Conservation (phyloP, 64 coral and sea anemone genomes). For the Anthopleura sola region DNA sequence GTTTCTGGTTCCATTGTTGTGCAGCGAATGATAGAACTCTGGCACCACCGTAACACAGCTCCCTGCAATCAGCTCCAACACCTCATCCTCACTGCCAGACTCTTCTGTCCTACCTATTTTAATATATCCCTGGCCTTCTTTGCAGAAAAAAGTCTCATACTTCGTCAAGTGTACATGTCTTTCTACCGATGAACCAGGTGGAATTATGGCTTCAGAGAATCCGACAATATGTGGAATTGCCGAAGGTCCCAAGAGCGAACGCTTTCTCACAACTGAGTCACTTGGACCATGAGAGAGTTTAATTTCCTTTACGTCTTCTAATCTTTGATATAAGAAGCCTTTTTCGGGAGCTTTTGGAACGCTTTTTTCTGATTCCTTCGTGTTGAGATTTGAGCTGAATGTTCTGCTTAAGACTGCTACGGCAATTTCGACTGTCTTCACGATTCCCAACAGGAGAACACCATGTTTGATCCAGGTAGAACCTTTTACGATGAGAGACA, state of each 20-base stretch:
- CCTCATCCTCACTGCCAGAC: slow-evolving; percentile 18
- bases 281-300: slow-evolving; percentile 16
- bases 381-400: background rate
- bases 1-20: slow-evolving; percentile 8
- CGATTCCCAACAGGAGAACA: background rate
- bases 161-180: slow-evolving; percentile 21
- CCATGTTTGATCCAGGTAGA: background rate
- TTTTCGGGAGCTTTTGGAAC: background rate
- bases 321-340: background rate
- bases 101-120: slow-evolving; percentile 4
- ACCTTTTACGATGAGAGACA: background rate
- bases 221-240: slow-evolving; percentile 9
- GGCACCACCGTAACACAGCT: slow-evolving; percentile 19
- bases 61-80: slow-evolving; percentile 4
- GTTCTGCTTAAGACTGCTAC: background rate
- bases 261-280: slow-evolving; percentile 14
- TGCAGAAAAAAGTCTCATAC: slow-evolving; percentile 33
- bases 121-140: slow-evolving; percentile 22
- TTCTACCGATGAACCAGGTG: slow-evolving; percentile 5
- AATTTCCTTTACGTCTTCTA: background rate
- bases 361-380: background rate
- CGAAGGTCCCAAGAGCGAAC: background rate
- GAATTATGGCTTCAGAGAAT: slow-evolving; percentile 24
- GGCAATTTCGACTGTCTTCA: background rate
- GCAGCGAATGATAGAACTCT: slow-evolving; percentile 19